These are phyloP conservation scores for Dallia pectoralis DNA, from an alignment of 2,797 vertebrate species.

Conservation along the genomic window DNA sequence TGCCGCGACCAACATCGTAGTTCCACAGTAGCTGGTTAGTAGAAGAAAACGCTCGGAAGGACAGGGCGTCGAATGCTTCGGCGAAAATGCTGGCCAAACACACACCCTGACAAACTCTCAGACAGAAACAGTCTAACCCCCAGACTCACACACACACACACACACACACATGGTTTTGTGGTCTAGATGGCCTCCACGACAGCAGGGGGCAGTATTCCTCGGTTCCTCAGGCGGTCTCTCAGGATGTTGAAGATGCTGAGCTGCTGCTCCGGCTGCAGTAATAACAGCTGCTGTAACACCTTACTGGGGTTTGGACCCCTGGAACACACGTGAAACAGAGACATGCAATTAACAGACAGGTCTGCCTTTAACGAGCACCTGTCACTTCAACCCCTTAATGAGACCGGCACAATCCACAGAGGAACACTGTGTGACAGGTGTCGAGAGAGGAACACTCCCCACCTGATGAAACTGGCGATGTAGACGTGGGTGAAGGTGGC, in stretches of 20 bases:
- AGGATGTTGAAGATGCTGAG: conserved; percentile 88
- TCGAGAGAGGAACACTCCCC: conserved; percentile 8
- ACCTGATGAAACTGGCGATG: conserved; percentile 96
- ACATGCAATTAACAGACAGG: background rate
- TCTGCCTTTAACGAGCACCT: too few relatives aligned
- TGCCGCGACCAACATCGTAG: conserved; percentile 23
- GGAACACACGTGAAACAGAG: conserved; percentile 20
- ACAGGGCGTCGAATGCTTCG: conserved; percentile 11
- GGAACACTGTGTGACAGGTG: background rate
- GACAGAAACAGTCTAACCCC: too few relatives aligned
- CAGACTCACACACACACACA: conserved; percentile 10
- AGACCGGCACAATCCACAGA: too few relatives aligned
- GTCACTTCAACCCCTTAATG: too few relatives aligned
- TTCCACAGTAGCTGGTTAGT: conserved; percentile 28
- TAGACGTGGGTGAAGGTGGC: conserved; percentile 97
- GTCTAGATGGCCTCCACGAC: conserved; percentile 64
- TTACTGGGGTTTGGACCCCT: conserved; percentile 98
- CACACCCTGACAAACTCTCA: conserved; percentile 5
- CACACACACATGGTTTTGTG: background rate
- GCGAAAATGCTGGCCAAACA: conserved; percentile 19
- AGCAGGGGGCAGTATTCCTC: conserved; percentile 81
- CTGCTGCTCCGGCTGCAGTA: conserved; percentile 92
- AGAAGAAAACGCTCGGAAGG: conserved; percentile 35
- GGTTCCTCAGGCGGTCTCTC: conserved; percentile 83
- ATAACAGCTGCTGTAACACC: conserved; percentile 89